A percentile compares a stretch with the other conserved stretches of the same genome.
Conservation (phyloP, 2,113 vertebrate species). For the Tachysurus vachellii region DNA sequence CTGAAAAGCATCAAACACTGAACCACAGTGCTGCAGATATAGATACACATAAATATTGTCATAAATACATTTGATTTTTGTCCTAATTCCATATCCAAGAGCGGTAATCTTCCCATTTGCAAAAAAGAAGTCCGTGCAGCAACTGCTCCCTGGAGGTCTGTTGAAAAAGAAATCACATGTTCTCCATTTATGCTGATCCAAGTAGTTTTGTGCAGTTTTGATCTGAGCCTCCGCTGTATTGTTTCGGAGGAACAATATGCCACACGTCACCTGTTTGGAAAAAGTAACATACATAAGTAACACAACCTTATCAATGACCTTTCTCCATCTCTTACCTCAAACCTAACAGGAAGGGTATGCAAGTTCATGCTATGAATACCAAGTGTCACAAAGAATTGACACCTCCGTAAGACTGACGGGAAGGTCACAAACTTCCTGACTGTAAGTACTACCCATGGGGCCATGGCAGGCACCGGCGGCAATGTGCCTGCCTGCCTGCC, state of each 20-base stretch:
- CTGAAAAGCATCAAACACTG: conserved; percentile 11
- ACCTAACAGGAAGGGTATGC: neutral
- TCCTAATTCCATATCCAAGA: neutral
- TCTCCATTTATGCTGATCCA: neutral
- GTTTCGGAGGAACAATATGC: neutral
- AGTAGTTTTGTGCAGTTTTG: conserved; percentile 21
- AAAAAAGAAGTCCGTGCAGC: conserved; percentile 9
- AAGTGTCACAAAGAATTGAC: neutral
- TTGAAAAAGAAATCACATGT: conserved; percentile 8
- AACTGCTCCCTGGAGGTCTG: conserved; percentile 1
- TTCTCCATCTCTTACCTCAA: neutral
- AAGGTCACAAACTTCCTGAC: neutral
- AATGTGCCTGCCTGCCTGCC: neutral
- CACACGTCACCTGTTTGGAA: conserved; percentile 68
- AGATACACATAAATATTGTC: conserved; percentile 39
- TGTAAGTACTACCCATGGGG: neutral
- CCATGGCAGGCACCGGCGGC: neutral
- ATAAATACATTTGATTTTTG: conserved; percentile 44
- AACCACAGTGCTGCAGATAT: conserved; percentile 24
- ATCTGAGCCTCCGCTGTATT: neutral
- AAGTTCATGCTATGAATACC: neutral
- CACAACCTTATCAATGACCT: neutral
- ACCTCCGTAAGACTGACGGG: neutral
- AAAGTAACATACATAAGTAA: neutral
- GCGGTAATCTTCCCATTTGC: neutral